Conservation (phyloP, 2,113 vertebrate species). For the Sapayoa aenigma region DNA sequence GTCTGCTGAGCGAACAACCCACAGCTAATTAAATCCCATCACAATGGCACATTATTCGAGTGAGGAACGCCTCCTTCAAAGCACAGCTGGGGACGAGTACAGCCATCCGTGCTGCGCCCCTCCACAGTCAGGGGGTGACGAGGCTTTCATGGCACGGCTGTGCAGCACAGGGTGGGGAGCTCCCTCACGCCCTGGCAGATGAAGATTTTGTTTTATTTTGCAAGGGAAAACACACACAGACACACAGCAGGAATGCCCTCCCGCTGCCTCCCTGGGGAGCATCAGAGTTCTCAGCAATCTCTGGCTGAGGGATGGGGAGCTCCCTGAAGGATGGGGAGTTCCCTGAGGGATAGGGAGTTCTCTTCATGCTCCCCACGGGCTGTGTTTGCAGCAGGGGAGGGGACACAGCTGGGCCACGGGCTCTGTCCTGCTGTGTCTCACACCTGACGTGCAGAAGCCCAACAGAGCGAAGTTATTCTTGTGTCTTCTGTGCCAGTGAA, state of each 20-base stretch:
- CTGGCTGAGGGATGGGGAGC: not conserved
- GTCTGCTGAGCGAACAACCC: constrained; percentile 30
- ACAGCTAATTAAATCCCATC: constrained; percentile 48
- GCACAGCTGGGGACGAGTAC: constrained; percentile 28
- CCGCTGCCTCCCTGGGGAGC: not conserved
- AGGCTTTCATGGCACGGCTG: not conserved
- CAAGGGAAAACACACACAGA: not conserved
- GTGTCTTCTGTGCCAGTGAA: not conserved
- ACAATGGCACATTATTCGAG: constrained; percentile 7
- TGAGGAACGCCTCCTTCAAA: not conserved
- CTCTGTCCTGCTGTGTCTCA: not conserved
- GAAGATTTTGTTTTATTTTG: not conserved
- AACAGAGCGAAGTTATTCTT: not conserved
- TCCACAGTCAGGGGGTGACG: not conserved
- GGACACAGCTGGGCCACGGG: not conserved
- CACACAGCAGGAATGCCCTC: not conserved
- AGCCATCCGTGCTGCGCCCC: not conserved
- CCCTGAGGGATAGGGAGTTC: not conserved
- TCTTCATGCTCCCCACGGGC: accelerated
- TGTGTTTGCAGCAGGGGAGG: not conserved
- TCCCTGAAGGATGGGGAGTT: not conserved
- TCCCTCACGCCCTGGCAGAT: not conserved
- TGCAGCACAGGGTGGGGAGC: not conserved
- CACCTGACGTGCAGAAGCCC: not conserved
- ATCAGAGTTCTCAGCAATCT: not conserved